A percentile compares a stretch with the other conserved stretches of the same genome.
Evolutionary conservation across 2,113 vertebrate genomes (phyloP).

Genomic region (Scopus umbretta): DNA sequence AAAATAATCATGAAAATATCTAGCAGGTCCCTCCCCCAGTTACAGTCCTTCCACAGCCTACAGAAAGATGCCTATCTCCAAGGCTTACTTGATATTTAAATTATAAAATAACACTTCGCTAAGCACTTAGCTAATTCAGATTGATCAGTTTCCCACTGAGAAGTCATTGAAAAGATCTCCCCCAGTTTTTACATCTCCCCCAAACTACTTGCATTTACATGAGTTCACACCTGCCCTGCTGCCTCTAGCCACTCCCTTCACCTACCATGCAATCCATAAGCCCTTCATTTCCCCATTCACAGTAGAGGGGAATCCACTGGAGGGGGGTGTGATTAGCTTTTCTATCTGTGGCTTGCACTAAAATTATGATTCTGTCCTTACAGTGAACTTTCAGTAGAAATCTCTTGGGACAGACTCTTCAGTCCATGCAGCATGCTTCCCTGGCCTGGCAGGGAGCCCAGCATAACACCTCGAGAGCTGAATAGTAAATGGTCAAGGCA

Average conservation of each 20-base stretch:
- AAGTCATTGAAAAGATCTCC: too few species aligned
- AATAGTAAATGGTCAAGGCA: not conserved
- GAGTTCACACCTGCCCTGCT: not conserved
- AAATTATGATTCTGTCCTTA: not conserved
- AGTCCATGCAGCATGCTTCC: not conserved
- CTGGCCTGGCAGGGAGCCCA: not conserved
- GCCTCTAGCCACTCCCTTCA: not conserved
- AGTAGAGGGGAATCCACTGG: not conserved
- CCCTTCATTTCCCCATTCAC: not conserved
- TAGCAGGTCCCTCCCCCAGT: not conserved
- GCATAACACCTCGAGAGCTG: not conserved
- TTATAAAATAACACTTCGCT: not conserved
- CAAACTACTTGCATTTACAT: not conserved
- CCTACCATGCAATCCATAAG: not conserved
- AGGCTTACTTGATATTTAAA: not conserved
- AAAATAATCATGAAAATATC: not conserved
- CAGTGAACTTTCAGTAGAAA: not conserved
- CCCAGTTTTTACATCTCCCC: not conserved
- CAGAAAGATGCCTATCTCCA: not conserved
- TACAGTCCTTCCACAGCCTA: not conserved
- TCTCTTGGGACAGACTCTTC: not conserved
- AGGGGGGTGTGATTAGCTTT: not conserved
- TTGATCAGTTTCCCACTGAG: too few species aligned
- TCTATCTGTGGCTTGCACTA: not conserved
- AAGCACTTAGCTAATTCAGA: not conserved